phyloP scores from a whole-genome alignment of 1,140 invertebrate species.

The Drosophila sp. region DNA sequence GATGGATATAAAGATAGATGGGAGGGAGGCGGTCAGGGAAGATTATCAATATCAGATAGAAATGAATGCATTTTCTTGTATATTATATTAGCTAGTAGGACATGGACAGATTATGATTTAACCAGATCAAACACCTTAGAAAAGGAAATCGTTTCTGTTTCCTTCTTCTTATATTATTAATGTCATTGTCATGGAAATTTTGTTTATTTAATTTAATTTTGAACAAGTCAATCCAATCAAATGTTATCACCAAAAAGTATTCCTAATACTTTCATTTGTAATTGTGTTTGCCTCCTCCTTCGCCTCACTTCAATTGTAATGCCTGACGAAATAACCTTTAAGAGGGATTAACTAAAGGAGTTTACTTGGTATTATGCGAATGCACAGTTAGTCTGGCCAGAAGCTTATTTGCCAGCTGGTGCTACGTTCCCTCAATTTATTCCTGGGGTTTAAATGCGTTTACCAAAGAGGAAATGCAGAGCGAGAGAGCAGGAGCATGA shows the following conservation, averaged over 20 bases:
- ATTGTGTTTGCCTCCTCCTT: too few species aligned
- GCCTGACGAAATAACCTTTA: constrained; percentile 2
- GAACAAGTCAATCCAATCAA: too few species aligned
- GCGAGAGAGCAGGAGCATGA: not conserved
- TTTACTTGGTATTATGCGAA: constrained; percentile 17
- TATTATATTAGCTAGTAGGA: too few species aligned
- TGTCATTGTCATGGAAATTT: too few species aligned
- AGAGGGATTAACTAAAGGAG: constrained; percentile 6
- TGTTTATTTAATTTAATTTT: too few species aligned
- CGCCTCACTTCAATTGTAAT: not conserved
- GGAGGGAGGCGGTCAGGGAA: not conserved
- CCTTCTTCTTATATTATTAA: too few species aligned
- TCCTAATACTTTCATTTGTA: too few species aligned
- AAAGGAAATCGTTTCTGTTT: too few species aligned
- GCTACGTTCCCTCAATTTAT: constrained; percentile 50
- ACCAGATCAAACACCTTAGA: too few species aligned
- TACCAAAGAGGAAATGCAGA: constrained; percentile 49
- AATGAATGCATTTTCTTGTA: not conserved
- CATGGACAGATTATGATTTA: too few species aligned
- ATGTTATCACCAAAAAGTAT: too few species aligned
- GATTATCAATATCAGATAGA: not conserved
- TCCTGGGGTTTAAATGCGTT: constrained; percentile 62
- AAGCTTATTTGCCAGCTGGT: constrained; percentile 45
- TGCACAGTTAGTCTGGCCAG: constrained; percentile 14
- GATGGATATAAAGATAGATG: not conserved